Base-by-base conservation (phyloP, 2,113 vertebrate species). In the Microcebus griseorufus region DNA sequence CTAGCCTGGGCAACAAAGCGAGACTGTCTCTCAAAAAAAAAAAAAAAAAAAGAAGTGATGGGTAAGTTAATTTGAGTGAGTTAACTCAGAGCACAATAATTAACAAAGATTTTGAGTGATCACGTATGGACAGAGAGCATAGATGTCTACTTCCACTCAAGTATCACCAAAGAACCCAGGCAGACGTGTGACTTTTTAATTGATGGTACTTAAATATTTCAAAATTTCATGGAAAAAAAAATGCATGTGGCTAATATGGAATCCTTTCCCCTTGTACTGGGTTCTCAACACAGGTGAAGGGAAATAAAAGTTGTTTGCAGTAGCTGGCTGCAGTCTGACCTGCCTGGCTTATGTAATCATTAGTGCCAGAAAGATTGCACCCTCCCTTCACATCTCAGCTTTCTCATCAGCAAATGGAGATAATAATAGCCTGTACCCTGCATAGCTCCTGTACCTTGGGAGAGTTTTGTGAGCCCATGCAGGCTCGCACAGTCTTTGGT, bases 401-500 rank as follows among this genome's bases (percentile, higher is more conserved):
- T 67, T 75, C 42, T 34, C 70, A 17, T 27, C 14, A 0, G 42
- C 32, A 27, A 53, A 14, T 39, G n/a, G 25, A 3, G 34, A 51
- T 81, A 17, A 70, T 20, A n/a, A 32, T 16, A 51, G 34, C 42
- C 17, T 42, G 27, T 27, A 6, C 9, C 4, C 37, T n/a, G 53
- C 25, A 2, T 9, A 1, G 45, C 3, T 34, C 37, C 37, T 37
- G 37, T 37, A 37, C 37, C 9, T 5, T 8, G 8, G 67, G 16
- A 73, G 42, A 7, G 18, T 25, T 92, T 13, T 60, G 10, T 22
- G 69, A 53, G 45, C 69, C 29, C 65, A 6, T 2, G 3, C 65
- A 8, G 32, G 32, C 53, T 13, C 8, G 3, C 9, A 25, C 9
- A 6, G 20, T 7, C 18, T 14, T 3, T 10, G 1, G 14, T 37